Conservation (phyloP, 2,888 invertebrate species). For the Suillia variegata region DNA sequence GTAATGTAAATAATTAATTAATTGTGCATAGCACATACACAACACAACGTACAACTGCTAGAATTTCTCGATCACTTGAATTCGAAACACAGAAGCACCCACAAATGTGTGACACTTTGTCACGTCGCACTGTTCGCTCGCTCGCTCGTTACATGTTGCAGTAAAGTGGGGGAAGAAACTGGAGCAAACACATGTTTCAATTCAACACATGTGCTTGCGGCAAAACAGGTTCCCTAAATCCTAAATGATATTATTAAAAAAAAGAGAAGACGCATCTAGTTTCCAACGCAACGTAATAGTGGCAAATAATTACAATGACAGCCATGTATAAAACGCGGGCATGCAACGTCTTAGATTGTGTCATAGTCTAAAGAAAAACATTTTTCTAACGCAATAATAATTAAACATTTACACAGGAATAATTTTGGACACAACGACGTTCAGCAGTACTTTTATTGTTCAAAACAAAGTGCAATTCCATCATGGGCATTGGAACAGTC, state of each 20-base stretch:
- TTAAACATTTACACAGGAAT: neutral
- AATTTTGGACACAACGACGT: too few relatives aligned
- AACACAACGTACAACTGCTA: too few relatives aligned
- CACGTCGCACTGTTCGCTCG: neutral
- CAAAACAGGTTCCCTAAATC: neutral
- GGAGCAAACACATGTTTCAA: neutral
- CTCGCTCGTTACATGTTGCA: too few relatives aligned
- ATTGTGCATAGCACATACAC: too few relatives aligned
- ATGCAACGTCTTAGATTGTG: neutral
- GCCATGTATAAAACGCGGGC: neutral
- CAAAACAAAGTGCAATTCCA: too few relatives aligned
- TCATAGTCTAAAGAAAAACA: neutral
- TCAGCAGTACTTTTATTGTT: too few relatives aligned
- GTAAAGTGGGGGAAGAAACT: neutral
- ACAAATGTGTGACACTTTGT: slow-evolving; percentile 3
- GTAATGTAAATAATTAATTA: too few relatives aligned
- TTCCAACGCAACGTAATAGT: too few relatives aligned
- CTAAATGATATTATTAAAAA: too few relatives aligned
- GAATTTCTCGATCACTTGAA: slow-evolving; percentile 16
- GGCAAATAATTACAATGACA: too few relatives aligned
- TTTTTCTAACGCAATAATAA: neutral
- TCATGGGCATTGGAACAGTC: too few relatives aligned
- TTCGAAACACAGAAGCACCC: neutral
- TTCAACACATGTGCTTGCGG: neutral
- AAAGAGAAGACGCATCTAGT: too few relatives aligned